Evolutionary conservation across 2,113 vertebrate species (phyloP).

Genomic region (Numida meleagris): DNA sequence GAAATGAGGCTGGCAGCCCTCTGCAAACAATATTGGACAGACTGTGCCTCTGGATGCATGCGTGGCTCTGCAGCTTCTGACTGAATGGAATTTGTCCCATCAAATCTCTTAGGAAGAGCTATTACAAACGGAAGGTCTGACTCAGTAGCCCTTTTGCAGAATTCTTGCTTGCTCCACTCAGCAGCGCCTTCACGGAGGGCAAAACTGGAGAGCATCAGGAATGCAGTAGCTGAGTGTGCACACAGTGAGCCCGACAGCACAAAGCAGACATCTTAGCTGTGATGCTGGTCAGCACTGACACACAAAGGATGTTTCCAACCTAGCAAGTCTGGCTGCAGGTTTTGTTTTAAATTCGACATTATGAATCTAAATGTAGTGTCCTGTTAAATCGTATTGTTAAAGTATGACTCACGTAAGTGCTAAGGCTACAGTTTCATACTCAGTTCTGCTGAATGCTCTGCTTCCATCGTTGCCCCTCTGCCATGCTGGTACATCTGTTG

Average conservation of each 20-base stretch:
- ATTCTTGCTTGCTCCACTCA: conserved; percentile 4
- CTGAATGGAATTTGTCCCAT: conserved; percentile 13
- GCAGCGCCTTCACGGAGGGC: not conserved
- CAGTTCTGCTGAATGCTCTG: not conserved
- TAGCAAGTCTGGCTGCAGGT: not conserved
- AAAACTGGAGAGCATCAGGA: not conserved
- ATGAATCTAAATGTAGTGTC: not conserved
- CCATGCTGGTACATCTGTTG: not conserved
- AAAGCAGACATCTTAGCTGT: not conserved
- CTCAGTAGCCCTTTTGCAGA: not conserved
- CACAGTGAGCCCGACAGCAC: not conserved
- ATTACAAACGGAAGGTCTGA: not conserved
- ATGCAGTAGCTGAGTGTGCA: not conserved
- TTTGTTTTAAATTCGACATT: not conserved
- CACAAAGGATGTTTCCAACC: not conserved
- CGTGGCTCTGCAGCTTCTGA: not conserved
- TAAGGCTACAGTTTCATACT: not conserved
- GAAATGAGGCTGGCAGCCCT: not conserved
- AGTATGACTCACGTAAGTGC: not conserved
- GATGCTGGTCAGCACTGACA: not conserved
- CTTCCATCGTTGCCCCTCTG: not conserved
- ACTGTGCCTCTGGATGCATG: not conserved
- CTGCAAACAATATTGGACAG: not conserved
- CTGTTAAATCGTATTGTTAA: not conserved
- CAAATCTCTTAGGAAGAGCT: conserved; percentile 7